A percentile compares a stretch with the other conserved stretches of the same genome.
phyloP scores from a whole-genome alignment of 2,888 invertebrate species.

The Drosophila paracracens region DNA sequence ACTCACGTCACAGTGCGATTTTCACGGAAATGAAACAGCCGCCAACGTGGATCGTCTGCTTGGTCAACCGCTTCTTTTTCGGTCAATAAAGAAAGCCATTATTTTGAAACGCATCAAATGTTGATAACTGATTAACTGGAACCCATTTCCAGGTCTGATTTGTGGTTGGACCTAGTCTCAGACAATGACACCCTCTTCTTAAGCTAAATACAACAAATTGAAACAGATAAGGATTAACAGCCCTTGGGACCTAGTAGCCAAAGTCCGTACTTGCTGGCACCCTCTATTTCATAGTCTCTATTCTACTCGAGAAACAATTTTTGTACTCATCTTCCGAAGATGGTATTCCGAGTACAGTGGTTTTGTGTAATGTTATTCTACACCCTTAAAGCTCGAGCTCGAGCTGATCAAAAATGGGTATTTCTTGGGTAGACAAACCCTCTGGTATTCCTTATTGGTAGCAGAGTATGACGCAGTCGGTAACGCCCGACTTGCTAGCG shows the following conservation, averaged over 20 bases:
- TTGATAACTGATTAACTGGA: not conserved
- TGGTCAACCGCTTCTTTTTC: slow-evolving; percentile 32
- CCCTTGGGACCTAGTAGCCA: too few species aligned
- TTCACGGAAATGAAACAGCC: slow-evolving; percentile 80
- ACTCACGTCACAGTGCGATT: slow-evolving; percentile 64
- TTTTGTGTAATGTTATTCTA: too few species aligned
- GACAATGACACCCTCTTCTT: not conserved
- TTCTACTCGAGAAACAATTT: not conserved
- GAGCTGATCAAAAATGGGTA: not conserved
- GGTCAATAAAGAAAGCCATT: not conserved
- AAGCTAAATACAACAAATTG: not conserved
- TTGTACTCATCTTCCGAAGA: not conserved
- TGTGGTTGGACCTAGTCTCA: not conserved
- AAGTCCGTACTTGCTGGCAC: too few species aligned
- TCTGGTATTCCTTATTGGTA: not conserved
- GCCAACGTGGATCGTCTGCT: slow-evolving; percentile 69
- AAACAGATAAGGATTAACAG: not conserved
- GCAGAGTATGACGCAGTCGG: not conserved
- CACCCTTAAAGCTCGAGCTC: not conserved
- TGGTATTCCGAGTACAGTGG: not conserved
- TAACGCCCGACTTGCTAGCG: too few species aligned
- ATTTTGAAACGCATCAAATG: not conserved
- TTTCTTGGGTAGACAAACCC: not conserved
- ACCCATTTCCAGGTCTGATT: not conserved
- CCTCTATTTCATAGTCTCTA: too few species aligned